Evolutionary conservation across 2,888 invertebrate genomes (phyloP), one percentile per base, ranked within the genome.

Genomic region (Schizaphis graminum): DNA sequence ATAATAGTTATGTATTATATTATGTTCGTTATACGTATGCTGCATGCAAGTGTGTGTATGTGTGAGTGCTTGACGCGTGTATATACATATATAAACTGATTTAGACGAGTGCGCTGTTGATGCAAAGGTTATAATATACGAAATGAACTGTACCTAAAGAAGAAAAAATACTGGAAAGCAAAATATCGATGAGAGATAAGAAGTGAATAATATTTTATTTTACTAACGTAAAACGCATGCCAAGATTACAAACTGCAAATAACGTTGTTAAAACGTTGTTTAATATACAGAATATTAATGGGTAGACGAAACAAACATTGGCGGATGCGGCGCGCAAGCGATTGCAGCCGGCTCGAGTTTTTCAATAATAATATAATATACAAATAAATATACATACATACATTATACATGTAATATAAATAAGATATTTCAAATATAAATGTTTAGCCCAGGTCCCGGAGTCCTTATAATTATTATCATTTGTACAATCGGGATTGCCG

Each of bases 241-340:
- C 92, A 61, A 92, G 92, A 92, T 87, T 49, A 87, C 87, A 47
- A 49, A 92, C 92, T 61, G 87, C 92, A 67, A 92, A 92, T 67
- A 49, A 87, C 61, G 92, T 92, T 91, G 91, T 91, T 61, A 57
- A 87, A 47, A 91, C 91, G 89, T 61, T 90, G n/a, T 44, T 26
- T 44, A 77, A 77, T 77, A 77, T 21, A 41, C 26, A 16, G 26
- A 41, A 91, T 53, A 84, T 77, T 91, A 91, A 91, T 77, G 91
- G 91, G 24, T 35, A 41, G 91, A 41, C 49, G 26, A 35, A 77
- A 91, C 90, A 35, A 77, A 91, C 90, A 35, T 28, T 57, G 56
- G n/a, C 47, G 67, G 90, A 67, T 90, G 47, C 28, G 57, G 28
- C 16, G 77, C 35, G 77, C 77, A 21, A 77, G 3, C 28, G n/a